Conservation (phyloP, 2,888 invertebrate genomes). For the Leptopilina drosophilae region DNA sequence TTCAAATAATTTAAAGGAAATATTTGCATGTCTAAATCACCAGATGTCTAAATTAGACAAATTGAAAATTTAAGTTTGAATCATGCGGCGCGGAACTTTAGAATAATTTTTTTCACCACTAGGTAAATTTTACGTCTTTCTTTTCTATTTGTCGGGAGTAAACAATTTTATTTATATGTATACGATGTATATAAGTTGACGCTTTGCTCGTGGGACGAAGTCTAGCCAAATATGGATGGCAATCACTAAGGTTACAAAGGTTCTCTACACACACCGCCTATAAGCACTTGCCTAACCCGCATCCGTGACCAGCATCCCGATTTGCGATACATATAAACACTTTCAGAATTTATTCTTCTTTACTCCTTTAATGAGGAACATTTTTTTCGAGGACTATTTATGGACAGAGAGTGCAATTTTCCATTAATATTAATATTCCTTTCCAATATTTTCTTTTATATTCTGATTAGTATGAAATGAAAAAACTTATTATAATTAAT, state of each 20-base stretch:
- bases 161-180: slow-evolving; percentile 15
- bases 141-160: not conserved
- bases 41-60: no score
- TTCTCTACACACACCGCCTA: slow-evolving; percentile 15
- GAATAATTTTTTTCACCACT: no score
- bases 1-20: no score
- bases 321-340: not conserved
- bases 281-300: slow-evolving; percentile 58
- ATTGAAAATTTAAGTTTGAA: no score
- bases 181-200: slow-evolving; percentile 7
- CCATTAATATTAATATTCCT: no score
- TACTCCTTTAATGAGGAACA: slow-evolving; percentile 10
- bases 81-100: no score
- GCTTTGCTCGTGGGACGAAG: slow-evolving; percentile 78
- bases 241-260: not conserved
- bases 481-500: no score
- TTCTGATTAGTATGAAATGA: no score
- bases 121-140: not conserved
- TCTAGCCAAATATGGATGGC: slow-evolving; percentile 79
- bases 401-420: not conserved
- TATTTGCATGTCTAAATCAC: no score
- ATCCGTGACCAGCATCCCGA: slow-evolving; percentile 45
- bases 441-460: no score
- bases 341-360: slow-evolving; percentile 19
- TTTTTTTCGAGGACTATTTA: slow-evolving; percentile 19